These are phyloP conservation scores for Macrochelys suwanniensis DNA, from an alignment of 2,797 vertebrate species.

Conservation along the genomic window DNA sequence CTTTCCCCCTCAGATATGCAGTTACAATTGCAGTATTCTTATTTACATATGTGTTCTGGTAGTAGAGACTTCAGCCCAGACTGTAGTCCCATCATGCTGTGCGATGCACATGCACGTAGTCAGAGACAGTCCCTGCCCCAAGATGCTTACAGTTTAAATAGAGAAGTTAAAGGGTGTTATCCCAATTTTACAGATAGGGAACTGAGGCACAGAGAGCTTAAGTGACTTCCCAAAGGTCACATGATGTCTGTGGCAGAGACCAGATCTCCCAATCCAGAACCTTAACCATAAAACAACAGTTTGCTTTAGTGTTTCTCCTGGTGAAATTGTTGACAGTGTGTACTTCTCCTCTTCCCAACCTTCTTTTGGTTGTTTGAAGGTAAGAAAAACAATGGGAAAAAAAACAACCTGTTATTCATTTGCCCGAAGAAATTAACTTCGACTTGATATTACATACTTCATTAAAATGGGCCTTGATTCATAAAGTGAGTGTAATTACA, in stretches of 20 bases:
- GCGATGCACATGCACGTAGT: not conserved
- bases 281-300: not conserved
- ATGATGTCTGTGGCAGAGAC: not conserved
- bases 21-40: not conserved
- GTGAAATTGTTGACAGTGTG: not conserved
- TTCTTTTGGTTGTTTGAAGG: not conserved
- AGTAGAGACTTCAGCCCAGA: not conserved
- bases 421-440: not conserved
- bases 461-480: not conserved
- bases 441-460: not conserved
- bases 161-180: not conserved
- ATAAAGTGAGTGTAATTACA: not conserved
- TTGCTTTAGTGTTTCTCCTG: not conserved
- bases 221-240: not conserved
- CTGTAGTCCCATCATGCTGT: not conserved
- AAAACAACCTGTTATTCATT: not conserved
- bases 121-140: conserved; percentile 11
- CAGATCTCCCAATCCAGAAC: not conserved
- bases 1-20: conserved; percentile 29
- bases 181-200: not conserved
- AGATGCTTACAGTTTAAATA: not conserved
- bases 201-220: not conserved
- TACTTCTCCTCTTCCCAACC: not conserved
- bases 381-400: not conserved
- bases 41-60: conserved; percentile 12